Percentiles rank a stretch among this genome's conserved stretches.
These are phyloP conservation scores for Actias luna DNA, from an alignment of 2,888 invertebrate species.

Conservation along the genomic window DNA sequence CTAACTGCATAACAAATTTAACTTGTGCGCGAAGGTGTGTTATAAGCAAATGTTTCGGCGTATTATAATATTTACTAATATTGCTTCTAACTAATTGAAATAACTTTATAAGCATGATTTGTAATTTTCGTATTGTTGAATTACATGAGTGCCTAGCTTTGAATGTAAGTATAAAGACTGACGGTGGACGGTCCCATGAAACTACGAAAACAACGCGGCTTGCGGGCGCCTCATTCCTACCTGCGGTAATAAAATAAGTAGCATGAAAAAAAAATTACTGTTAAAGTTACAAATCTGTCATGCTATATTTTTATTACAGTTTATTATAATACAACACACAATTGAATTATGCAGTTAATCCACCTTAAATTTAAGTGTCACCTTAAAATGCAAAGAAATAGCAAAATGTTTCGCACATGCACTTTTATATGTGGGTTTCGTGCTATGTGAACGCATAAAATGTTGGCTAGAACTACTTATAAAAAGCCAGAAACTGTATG, in stretches of 20 bases:
- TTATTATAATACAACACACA: constrained; percentile 16
- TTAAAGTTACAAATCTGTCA: constrained; percentile 1
- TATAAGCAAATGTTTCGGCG: background rate
- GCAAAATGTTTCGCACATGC: constrained; percentile 18
- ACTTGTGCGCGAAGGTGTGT: background rate
- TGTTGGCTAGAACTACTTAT: constrained; percentile 7
- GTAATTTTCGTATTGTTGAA: background rate
- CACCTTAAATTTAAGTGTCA: constrained; percentile 5
- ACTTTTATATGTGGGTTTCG: constrained; percentile 11
- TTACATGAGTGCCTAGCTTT: constrained; percentile 32
- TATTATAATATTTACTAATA: background rate
- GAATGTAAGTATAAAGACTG: constrained; percentile 54
- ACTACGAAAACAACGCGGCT: constrained; percentile 48
- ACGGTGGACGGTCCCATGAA: constrained; percentile 55
- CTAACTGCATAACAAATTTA: constrained; percentile 5
- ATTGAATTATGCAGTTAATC: constrained; percentile 9
- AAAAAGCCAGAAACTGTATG: background rate
- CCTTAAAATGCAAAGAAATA: constrained; percentile 13
- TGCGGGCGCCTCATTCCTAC: constrained; percentile 69
- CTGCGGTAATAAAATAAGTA: constrained; percentile 34
- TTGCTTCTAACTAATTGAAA: constrained; percentile 5
- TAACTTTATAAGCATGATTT: constrained; percentile 1
- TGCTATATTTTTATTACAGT: constrained; percentile 21
- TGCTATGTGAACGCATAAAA: constrained; percentile 9
- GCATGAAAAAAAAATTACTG: constrained; percentile 12